Base-by-base conservation (phyloP, 2,888 invertebrate genomes). In the Apamea monoglypha region DNA sequence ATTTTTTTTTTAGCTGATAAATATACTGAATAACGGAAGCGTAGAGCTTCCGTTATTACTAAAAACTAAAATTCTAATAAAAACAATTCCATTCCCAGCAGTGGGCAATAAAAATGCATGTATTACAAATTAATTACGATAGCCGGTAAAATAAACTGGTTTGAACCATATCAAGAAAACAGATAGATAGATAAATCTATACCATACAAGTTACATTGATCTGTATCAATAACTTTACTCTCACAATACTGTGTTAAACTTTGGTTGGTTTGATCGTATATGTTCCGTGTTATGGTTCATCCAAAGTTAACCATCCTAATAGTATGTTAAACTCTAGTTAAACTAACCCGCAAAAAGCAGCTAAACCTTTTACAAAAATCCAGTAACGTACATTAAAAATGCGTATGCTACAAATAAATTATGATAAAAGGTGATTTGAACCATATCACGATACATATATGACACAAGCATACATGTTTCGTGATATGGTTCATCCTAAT, bases 71-170 rank as follows among this genome's bases (percentile, higher is more conserved):
- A 18, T 36, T 1, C 3, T 7, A 25, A 59, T 32, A 44, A 75
- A 32, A n/a, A n/a, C 12, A n/a, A 56, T n/a, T 5, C n/a, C 5
- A n/a, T 59, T 59, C 12, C 59, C 25, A 44, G 18, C 8, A 29
- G 10, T 25, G 18, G 32, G 40, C 32, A 59, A 71, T 75, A 75
- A 59, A 47, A 59, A 70, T 59, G 59, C 71, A 71, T 56, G 63
- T 66, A 44, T 32, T 78, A 67, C 72, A 86, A 84, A 29, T 29
- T 12, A 36, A 64, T 36, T 32, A 63, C 10, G 63, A 21, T 32
- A 32, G 1, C 8, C 10, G 63, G 32, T 8, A 16, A 61, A 56
- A 21, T 63, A 18, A 63, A 16, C 21, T 21, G 21, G 32, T 32
- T 63, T 32, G 18, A 63, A 32, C 63, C 63, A 21, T 21, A 63